A percentile compares a stretch with the other conserved stretches of the same genome.
phyloP scores from a whole-genome alignment of 2,113 vertebrate species.

The Hyaena hyaena region DNA sequence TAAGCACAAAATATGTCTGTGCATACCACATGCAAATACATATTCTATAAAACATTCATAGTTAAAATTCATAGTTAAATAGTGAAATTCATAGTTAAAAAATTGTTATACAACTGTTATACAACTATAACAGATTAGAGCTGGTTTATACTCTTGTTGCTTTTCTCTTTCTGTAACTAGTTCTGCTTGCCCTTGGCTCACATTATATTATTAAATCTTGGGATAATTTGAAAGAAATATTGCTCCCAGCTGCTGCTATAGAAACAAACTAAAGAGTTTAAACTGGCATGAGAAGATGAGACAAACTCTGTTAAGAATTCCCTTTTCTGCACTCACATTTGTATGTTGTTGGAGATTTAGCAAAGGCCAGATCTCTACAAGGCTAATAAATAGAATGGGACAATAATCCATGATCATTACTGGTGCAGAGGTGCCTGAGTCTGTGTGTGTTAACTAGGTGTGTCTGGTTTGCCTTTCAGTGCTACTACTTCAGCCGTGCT shows the following conservation, averaged over 20 bases:
- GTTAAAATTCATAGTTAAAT: constrained; percentile 76
- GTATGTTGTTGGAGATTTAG: not conserved
- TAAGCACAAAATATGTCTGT: not conserved
- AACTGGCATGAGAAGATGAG: constrained; percentile 72
- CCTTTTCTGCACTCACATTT: not conserved
- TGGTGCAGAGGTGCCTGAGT: not conserved
- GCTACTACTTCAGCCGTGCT: not conserved
- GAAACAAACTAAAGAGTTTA: constrained; percentile 71
- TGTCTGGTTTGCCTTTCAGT: not conserved
- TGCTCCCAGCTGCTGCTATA: constrained; percentile 79
- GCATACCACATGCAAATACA: not conserved
- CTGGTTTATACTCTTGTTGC: constrained; percentile 59
- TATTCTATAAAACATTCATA: constrained; percentile 54
- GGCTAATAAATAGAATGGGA: not conserved
- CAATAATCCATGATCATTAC: not conserved
- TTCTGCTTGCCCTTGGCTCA: constrained; percentile 77
- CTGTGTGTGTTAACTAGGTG: not conserved
- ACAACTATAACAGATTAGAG: constrained; percentile 54
- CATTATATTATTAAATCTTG: constrained; percentile 81
- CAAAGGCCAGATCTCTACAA: not conserved
- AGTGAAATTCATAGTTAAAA: constrained; percentile 71
- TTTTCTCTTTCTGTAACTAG: constrained; percentile 79
- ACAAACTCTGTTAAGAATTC: not conserved
- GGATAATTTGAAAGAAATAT: constrained; percentile 82
- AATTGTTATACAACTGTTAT: not conserved